Evolutionary conservation across 2,797 vertebrate genomes (phyloP), one percentile per base, ranked within the genome.

Genomic region (Tamandua tetradactyla): DNA sequence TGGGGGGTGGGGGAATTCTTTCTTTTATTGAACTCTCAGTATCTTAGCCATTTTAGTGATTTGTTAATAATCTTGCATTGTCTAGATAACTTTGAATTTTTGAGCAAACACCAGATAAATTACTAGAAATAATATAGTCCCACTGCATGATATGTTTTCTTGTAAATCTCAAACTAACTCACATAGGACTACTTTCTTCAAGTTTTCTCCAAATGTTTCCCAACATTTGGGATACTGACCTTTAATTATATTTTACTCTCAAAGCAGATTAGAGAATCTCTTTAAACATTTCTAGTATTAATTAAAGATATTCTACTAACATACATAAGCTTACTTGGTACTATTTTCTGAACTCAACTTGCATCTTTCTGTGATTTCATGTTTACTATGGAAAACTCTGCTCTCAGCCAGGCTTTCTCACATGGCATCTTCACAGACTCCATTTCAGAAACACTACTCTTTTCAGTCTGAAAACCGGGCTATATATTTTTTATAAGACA

Each of bases 281-380:
- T 87, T 71, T 44, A 88, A 55, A 30, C 42, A 80, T 32, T 71
- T 66, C 75, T 85, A 85, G 64, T 27, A 88, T n/a, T 35, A 32
- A 92, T 55, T 89, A 66, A 2, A 76, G 40, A 78, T 40, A 32
- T 3, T 87, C 30, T 68, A 64, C 15, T 78, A 49, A 85, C 37
- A 80, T 59, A 79, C 93, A 20, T 82, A 71, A 80, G 32, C 17
- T 61, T 76, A 49, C 37, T 35, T n/a, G 6, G 11, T 81, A 47
- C 89, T 68, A 87, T 52, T 59, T 87, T 94, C n/a, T 91, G 13
- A 94, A 92, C 71, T 83, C 61, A 90, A 79, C 10, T 55, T 80
- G 40, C 1, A 89, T 37, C 17, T 32, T 42, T 86, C 61, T 87
- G 59, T 92, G 35, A 79, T 72, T 90, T 42, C 40, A 78, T 80